Base-by-base conservation (phyloP, 2,797 vertebrate genomes). In the Pachyuromys duprasi region DNA sequence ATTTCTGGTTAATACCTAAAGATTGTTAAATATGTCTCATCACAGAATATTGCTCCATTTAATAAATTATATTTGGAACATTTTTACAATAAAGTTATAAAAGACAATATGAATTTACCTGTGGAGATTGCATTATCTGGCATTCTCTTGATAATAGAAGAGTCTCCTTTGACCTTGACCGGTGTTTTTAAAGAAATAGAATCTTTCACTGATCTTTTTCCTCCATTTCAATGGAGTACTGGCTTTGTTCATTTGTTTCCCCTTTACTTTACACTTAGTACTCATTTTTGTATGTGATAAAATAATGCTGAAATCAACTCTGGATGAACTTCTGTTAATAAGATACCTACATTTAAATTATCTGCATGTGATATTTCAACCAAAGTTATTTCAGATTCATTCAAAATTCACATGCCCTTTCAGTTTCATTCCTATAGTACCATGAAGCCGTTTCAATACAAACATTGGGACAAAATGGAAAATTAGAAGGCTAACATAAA, bases 241-340 rank as follows among this genome's bases (percentile, higher is more conserved):
- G 6, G 49, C 20, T 55, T 42, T 60, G 9, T 55, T 55, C 13
- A 33, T 28, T 33, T 83, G 3, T 8, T 70, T 75, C 14, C 36
- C 11, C 8, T 55, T 9, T 0, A 45, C 12, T 39, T 0, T 15
- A 26, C 14, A 39, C 1, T 8, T 36, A 8, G n/a, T 39, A 17
- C n/a, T 5, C 20, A 24, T 24, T 42, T 42, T 42, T 62, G 22
- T 45, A 39, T 39, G 13, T 28, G 3, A 62, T 28, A 39, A 81
- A 81, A 62, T 39, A 28, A 39, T 4, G 20, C n/a, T 62, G 22
- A 0, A 81, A 62, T 81, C 22, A 62, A 7, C 22, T 62, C 55
- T 60, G 6, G 8, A 26, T 69, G 33, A 36, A 53, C 28, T n/a
- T 62, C 36, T 26, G 11, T 36, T 36, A 39, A 82, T 33, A 87